Percentiles rank a stretch among this genome's conserved stretches.
phyloP scores from a whole-genome alignment of 1,140 invertebrate genomes.

The Drosophila nasuta region DNA sequence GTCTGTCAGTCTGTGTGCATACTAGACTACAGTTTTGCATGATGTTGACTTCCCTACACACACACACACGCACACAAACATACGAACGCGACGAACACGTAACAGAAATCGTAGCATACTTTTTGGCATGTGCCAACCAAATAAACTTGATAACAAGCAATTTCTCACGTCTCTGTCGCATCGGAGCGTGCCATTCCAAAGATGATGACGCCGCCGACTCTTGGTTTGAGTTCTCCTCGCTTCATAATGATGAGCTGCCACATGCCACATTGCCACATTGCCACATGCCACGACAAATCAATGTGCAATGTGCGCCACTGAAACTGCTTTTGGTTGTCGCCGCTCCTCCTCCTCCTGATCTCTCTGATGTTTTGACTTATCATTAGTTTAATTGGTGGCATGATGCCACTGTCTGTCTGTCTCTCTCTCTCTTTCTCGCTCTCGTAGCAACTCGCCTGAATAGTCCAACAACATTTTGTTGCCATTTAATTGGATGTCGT shows the following conservation, averaged over 20 bases:
- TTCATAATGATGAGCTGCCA: conserved; percentile 39
- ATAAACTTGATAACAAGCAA: conserved; percentile 83
- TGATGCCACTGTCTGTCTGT: conserved; percentile 57
- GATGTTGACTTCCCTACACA: conserved; percentile 10
- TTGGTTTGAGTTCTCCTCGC: conserved; percentile 1
- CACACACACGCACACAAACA: conserved; percentile 22
- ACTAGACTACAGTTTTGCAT: conserved; percentile 28
- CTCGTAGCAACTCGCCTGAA: conserved; percentile 18
- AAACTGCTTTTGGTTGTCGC: no score
- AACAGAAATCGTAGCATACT: conserved; percentile 67
- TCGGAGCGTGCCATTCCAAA: conserved; percentile 59
- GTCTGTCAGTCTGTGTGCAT: conserved; percentile 10
- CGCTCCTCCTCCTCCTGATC: not conserved
- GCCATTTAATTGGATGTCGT: conserved; percentile 79
- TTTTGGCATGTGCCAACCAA: conserved; percentile 78
- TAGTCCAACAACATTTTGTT: conserved; percentile 34
- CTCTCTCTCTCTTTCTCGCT: no score
- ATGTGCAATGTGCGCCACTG: conserved; percentile 1
- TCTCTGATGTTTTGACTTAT: conserved; percentile 76
- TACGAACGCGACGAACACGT: conserved; percentile 27
- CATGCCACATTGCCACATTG: conserved; percentile 10
- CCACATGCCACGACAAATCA: conserved; percentile 35
- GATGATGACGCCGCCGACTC: conserved; percentile 29
- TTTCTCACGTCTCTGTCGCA: conserved; percentile 75
- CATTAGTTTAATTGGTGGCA: conserved; percentile 84